Base-by-base conservation (phyloP, 2,888 invertebrate genomes). In the Drosophila austrosaltans region DNA sequence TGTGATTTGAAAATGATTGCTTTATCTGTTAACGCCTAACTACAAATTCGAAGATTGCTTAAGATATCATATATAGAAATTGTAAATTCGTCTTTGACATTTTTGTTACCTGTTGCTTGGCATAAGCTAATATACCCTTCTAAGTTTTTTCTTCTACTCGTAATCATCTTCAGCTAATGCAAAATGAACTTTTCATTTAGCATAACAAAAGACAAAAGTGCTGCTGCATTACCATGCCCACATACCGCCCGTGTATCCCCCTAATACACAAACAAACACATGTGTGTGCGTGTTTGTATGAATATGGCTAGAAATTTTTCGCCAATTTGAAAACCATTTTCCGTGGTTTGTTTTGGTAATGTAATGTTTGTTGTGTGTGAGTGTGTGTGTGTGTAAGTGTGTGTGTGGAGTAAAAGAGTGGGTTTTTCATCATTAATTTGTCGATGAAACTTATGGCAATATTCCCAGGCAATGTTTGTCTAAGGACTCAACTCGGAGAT, bases 381-480 rank as follows among this genome's bases (percentile, higher is more conserved):
- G 16, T 16, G 16, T 16, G 16, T 16, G 16, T 16, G 16, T 16
- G 16, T 16, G 16, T 16, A 16, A 16, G 16, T 16, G 16, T 16
- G 16, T 16, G 16, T 16, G 57, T 36, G 20, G 10, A 36, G 22
- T 8, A 32, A 32, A 30, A 48, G 48, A 48, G 48, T 25, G 48
- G 86, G 88, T 82, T 82, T 72, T 83, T 75, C 79, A 73, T 83
- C 84, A 85, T 85, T 85, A 85, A 85, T 86, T 88, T 86, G 84
- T 83, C 89, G 89, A 85, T 85, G 87, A 86, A 85, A 85, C 84
- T 88, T 87, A 81, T 85, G 84, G 89, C 87, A 75, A 87, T 79
- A 78, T 85, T 85, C 89, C 80, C 89, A 89, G 76, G 84, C 74
- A 72, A 80, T 85, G 84, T 89, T 84, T 84, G 75, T 77, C 69